Conservation (phyloP, 2,113 vertebrate species). For the Salvator merianae region DNA sequence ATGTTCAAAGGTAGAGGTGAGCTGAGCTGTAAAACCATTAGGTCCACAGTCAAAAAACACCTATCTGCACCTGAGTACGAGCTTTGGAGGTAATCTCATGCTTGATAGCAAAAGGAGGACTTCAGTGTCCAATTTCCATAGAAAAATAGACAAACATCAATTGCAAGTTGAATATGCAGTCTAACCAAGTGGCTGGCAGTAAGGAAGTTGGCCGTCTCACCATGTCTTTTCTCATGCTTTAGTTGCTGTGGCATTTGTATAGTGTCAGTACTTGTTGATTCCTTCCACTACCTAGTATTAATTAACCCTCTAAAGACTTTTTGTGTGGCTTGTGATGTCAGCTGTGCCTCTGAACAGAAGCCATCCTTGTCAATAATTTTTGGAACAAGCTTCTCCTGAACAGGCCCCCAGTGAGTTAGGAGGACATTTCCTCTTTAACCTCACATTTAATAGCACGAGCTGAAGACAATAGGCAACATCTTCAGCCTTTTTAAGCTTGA, state of each 20-base stretch:
- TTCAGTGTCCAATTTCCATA: background rate
- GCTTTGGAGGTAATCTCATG: no score
- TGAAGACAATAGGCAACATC: slow-evolving; percentile 59
- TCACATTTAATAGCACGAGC: slow-evolving; percentile 49
- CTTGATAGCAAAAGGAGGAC: background rate
- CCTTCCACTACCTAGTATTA: slow-evolving; percentile 65
- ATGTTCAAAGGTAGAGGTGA: no score
- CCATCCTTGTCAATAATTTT: slow-evolving; percentile 56
- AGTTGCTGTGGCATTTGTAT: slow-evolving; percentile 43
- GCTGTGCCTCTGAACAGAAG: slow-evolving; percentile 50
- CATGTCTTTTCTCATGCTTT: slow-evolving; percentile 49
- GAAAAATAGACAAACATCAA: background rate
- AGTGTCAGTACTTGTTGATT: slow-evolving; percentile 49
- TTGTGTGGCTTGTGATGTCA: slow-evolving; percentile 56
- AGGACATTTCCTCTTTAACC: slow-evolving; percentile 64
- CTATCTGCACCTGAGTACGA: no score
- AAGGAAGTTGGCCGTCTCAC: slow-evolving; percentile 46
- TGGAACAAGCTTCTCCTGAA: slow-evolving; percentile 65
- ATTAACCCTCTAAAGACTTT: slow-evolving; percentile 60
- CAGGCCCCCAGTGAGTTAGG: slow-evolving; percentile 50
- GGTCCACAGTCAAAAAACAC: no score
- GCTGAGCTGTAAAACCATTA: no score
- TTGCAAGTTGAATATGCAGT: background rate
- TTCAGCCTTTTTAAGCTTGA: slow-evolving; percentile 46
- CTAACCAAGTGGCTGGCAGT: background rate